Conservation (phyloP, 1,140 invertebrate species). For the Drosophila pallidifrons region DNA sequence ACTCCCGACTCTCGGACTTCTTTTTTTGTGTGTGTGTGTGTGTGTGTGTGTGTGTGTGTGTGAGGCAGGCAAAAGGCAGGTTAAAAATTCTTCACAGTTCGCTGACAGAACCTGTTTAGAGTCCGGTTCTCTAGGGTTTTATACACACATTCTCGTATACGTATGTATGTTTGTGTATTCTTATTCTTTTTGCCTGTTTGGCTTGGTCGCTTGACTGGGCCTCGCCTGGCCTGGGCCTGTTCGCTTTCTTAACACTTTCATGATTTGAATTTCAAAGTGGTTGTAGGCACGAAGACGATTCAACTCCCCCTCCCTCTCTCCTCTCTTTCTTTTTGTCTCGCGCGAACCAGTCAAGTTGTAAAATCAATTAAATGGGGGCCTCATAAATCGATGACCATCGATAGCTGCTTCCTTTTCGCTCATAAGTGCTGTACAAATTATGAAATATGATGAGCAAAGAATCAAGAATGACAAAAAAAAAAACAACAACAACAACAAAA, state of each 20-base stretch:
- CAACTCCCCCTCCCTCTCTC: background rate
- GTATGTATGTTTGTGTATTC: background rate
- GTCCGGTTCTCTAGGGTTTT: constrained; percentile 54
- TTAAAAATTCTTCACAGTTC: constrained; percentile 79
- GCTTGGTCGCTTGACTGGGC: background rate
- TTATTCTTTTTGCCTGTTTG: constrained; percentile 13
- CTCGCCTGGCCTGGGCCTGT: constrained; percentile 15
- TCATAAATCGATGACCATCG: constrained; percentile 46
- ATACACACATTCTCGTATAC: background rate
- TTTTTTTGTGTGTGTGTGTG: background rate
- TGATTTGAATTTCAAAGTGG: constrained; percentile 70
- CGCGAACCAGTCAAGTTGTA: constrained; percentile 29
- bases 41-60: too few species aligned
- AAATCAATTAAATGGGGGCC: constrained; percentile 74
- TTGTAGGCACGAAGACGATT: constrained; percentile 3
- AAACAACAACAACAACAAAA: background rate
- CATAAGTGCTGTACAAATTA: constrained; percentile 60
- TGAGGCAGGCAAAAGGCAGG: constrained; percentile 52
- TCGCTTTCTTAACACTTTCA: constrained; percentile 77
- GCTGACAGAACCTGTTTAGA: constrained; percentile 77
- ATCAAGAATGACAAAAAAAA: constrained; percentile 7
- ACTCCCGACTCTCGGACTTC: constrained; percentile 30
- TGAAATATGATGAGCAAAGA: constrained; percentile 10
- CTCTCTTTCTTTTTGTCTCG: too few species aligned
- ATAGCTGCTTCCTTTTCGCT: constrained; percentile 29